Conservation (phyloP, 1,140 invertebrate genomes). For the Gryon sp. region DNA sequence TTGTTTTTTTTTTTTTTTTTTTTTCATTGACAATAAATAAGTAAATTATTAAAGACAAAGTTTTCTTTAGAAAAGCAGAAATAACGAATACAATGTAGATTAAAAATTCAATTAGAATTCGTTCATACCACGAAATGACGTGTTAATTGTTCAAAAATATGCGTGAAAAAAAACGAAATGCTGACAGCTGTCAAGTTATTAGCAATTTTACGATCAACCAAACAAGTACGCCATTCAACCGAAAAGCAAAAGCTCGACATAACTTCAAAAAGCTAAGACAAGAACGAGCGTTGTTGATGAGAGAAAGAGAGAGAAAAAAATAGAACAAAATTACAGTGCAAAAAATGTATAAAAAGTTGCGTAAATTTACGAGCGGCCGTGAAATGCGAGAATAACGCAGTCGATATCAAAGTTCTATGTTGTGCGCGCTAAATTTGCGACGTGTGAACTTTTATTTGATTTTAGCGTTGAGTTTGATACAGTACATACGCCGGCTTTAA, state of each 20-base stretch:
- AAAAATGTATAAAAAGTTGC: constrained; percentile 32
- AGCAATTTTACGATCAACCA: constrained; percentile 43
- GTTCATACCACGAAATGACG: no score
- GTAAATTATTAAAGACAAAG: no score
- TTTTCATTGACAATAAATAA: no score
- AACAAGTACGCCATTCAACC: constrained; percentile 49
- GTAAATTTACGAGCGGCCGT: constrained; percentile 34
- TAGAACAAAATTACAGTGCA: neutral
- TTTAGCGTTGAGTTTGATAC: neutral
- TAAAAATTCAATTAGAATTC: no score
- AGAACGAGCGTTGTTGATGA: neutral
- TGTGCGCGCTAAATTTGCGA: constrained; percentile 4
- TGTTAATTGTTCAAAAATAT: neutral
- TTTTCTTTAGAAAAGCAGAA: no score
- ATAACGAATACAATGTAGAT: no score
- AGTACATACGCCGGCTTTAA: constrained; percentile 2
- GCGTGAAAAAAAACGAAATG: constrained; percentile 13
- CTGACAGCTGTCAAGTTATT: constrained; percentile 46
- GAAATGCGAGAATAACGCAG: constrained; percentile 13
- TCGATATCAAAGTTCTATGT: constrained; percentile 5
- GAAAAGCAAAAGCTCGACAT: constrained; percentile 40
- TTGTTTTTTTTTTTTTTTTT: no score
- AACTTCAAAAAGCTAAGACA: constrained; percentile 36
- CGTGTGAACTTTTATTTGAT: constrained; percentile 2
- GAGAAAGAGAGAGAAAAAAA: neutral